phyloP scores from a whole-genome alignment of 1,140 invertebrate species.

The Agrilus planipennis region DNA sequence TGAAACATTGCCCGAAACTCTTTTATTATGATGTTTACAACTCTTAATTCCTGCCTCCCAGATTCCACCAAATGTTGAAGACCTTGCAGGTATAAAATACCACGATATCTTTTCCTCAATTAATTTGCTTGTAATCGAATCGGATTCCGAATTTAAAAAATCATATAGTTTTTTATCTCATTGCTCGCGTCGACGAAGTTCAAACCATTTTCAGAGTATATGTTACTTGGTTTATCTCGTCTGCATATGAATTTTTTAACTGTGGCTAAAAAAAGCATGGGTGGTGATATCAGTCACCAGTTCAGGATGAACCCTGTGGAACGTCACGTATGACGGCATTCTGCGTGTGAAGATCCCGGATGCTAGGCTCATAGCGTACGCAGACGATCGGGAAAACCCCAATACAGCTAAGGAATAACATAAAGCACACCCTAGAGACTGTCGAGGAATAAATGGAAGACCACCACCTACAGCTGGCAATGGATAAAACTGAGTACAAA shows the following conservation, averaged over 20 bases:
- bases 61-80: slow-evolving; percentile 12
- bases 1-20: slow-evolving; percentile 7
- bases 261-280: not conserved
- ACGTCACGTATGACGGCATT: too few species aligned
- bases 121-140: not conserved
- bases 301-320: not conserved
- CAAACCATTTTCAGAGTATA: slow-evolving; percentile 13
- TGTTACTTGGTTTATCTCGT: slow-evolving; percentile 15
- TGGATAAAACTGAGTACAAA: too few species aligned
- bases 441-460: too few species aligned
- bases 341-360: too few species aligned
- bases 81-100: not conserved
- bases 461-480: too few species aligned
- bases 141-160: not conserved
- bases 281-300: not conserved
- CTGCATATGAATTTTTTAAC: slow-evolving; percentile 25
- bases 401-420: too few species aligned
- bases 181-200: slow-evolving; percentile 4
- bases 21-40: slow-evolving; percentile 12
- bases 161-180: not conserved
- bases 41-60: slow-evolving; percentile 13
- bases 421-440: too few species aligned
- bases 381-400: too few species aligned
- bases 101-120: not conserved
- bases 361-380: too few species aligned